Base-by-base conservation (phyloP, 2,113 vertebrate genomes). In the Amazona vittata region DNA sequence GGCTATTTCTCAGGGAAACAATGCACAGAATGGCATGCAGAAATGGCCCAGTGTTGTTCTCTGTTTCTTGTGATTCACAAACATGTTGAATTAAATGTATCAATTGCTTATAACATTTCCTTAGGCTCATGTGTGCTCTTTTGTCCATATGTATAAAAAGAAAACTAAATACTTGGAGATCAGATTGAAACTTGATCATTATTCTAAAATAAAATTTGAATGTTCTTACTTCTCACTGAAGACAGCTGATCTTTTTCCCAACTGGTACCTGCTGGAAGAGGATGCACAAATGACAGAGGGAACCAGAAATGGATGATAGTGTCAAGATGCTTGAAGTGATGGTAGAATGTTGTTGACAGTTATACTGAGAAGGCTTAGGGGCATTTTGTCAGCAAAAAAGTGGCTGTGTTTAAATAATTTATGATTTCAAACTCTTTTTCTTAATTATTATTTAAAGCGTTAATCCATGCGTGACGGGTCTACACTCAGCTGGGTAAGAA, bases 401-500 rank as follows among this genome's bases (percentile, higher is more conserved):
- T 64, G 55, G n/a, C 76, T 63, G 73, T 81, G 43, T 96, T 89
- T 97, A 93, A 98, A 96, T 97, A 96, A 97, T 90, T 96, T 93
- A 93, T 97, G 79, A 73, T 86, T 96, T 92, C 62, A 95, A 6
- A 94, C 97, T 97, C 96, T 79, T 98, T 71, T 95, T 96, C 57
- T 59, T 59, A n/a, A 71, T 94, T 89, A 96, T 95, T 98, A 94
- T 96, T 98, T 94, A 55, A 94, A 95, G 91, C 94, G 93, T 74
- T 97, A 93, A 97, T 96, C 93, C 93, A 80, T 33, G 97, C 95
- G 96, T 97, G 91, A 98, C 95, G 89, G 55, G 96, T 94, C 37
- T 52, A 81, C 89, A 90, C 94, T 97, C 93, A 97, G 79, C 95
- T 96, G 88, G 90, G 81, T 82, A 83, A 98, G 98, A 96, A 97